Evolutionary conservation across 2,113 vertebrate genomes (phyloP).

Genomic region (Sula dactylatra): DNA sequence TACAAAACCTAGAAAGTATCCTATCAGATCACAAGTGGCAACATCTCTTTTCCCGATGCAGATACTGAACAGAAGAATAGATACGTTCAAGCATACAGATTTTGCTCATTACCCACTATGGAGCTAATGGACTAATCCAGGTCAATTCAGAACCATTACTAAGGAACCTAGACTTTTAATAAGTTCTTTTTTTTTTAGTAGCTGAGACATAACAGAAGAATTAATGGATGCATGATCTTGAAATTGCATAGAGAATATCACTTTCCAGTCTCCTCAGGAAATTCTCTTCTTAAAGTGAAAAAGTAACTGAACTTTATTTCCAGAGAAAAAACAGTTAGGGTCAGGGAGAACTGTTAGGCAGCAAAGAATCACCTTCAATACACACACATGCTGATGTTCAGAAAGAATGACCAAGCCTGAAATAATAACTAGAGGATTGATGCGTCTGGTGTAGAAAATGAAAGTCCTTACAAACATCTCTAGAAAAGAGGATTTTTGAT

Average conservation of each 20-base stretch:
- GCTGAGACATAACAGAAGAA: neutral
- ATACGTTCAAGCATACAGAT: neutral
- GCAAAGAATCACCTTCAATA: neutral
- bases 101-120: neutral
- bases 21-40: neutral
- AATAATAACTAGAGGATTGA: neutral
- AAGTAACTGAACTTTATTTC: neutral
- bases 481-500: neutral
- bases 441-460: neutral
- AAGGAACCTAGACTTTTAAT: neutral
- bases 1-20: neutral
- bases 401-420: neutral
- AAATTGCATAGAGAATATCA: neutral
- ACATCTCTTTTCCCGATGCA: neutral
- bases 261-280: neutral
- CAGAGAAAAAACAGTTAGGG: neutral
- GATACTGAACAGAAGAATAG: neutral
- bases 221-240: neutral
- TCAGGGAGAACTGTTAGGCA: neutral
- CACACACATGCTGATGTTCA: neutral
- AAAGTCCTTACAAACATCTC: neutral
- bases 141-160: neutral
- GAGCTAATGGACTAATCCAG: neutral
- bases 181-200: neutral
- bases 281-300: neutral